A percentile compares a stretch with the other conserved stretches of the same genome.
phyloP scores from a whole-genome alignment of 2,797 vertebrate genomes.

The Crax fasciolata region DNA sequence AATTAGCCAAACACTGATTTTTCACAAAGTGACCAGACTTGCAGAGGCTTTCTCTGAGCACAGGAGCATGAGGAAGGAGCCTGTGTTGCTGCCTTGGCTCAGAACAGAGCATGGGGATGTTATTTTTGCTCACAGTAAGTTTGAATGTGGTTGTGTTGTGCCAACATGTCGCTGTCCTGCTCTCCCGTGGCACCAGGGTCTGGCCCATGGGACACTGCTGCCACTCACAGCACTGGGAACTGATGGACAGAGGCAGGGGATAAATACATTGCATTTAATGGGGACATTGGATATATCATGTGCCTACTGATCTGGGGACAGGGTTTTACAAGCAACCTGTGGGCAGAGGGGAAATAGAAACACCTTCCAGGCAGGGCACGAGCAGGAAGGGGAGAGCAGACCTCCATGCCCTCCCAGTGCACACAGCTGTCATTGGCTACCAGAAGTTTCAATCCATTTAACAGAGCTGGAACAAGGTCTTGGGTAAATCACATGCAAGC shows the following conservation, averaged over 20 bases:
- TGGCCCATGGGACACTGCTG: accelerated
- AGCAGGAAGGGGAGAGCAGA: background rate
- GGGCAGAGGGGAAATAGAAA: background rate
- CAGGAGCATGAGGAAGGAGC: background rate
- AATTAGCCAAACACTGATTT: background rate
- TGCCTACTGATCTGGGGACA: background rate
- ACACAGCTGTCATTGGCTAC: background rate
- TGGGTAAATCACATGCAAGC: background rate
- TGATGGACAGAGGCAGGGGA: background rate
- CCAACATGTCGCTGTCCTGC: background rate
- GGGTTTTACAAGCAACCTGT: background rate
- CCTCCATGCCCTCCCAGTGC: accelerated
- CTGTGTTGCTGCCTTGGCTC: background rate
- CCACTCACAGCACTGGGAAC: background rate
- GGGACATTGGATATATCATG: accelerated
- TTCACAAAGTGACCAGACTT: background rate
- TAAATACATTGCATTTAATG: accelerated
- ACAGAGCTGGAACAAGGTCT: background rate
- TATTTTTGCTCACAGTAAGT: accelerated
- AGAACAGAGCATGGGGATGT: accelerated
- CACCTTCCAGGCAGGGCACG: accelerated
- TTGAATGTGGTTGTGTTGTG: too few species aligned
- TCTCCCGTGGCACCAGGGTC: accelerated
- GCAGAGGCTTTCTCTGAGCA: background rate
- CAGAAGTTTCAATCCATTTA: background rate